A percentile compares a stretch with the other conserved stretches of the same genome.
These are phyloP conservation scores for Rhagologus leucostigma DNA, from an alignment of 2,113 vertebrate species.

Conservation along the genomic window DNA sequence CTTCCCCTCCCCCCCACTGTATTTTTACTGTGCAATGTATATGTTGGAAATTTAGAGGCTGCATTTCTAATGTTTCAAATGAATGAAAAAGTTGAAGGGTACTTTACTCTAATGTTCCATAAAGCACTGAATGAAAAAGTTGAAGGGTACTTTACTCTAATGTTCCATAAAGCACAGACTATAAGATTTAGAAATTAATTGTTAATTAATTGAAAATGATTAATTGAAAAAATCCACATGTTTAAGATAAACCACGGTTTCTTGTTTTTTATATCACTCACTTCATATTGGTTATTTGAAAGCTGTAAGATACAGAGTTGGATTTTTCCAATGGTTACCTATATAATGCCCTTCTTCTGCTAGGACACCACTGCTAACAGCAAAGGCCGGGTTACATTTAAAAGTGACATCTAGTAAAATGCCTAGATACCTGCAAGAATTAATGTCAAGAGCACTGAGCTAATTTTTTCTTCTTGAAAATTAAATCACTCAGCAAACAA, in stretches of 20 bases:
- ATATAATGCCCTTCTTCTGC: neutral
- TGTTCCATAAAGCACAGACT: neutral
- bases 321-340: neutral
- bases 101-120: neutral
- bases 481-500: neutral
- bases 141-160: neutral
- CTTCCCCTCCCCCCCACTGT: fast-evolving
- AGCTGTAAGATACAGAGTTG: neutral
- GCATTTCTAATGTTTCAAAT: neutral
- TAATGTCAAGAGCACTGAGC: neutral
- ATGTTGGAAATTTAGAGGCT: neutral
- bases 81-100: neutral
- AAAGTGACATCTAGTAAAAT: neutral
- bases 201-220: neutral
- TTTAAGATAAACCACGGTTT: neutral
- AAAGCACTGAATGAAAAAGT: too few relatives aligned
- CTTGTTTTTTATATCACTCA: neutral
- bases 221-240: neutral
- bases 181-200: neutral
- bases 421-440: neutral
- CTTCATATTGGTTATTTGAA: neutral
- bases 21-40: neutral
- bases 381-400: neutral
- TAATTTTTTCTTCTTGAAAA: neutral
- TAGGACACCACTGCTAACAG: neutral